Evolutionary conservation across 1,140 invertebrate species (phyloP).

Genomic region (Panulirus ornatus): DNA sequence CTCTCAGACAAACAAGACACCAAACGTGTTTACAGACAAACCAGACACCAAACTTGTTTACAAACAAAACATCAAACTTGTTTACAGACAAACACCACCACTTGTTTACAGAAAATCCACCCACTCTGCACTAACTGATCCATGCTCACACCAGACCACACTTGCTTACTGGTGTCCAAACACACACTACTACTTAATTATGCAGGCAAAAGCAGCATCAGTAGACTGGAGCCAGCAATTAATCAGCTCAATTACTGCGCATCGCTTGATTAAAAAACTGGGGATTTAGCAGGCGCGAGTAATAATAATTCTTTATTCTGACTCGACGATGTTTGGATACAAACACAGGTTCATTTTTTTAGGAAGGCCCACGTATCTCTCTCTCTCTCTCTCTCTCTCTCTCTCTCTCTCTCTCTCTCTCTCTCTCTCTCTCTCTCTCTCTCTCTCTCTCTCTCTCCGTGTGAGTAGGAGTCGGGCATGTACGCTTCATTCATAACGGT

Average conservation of each 20-base stretch:
- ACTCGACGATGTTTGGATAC: not conserved
- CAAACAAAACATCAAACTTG: too few relatives aligned
- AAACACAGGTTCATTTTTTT: not conserved
- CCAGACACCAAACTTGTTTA: too few relatives aligned
- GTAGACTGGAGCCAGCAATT: not conserved
- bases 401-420: not conserved
- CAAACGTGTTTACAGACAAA: too few relatives aligned
- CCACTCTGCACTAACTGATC: not conserved
- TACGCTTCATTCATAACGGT: too few relatives aligned
- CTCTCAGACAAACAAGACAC: too few relatives aligned
- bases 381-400: not conserved
- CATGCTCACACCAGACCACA: not conserved
- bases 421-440: not conserved
- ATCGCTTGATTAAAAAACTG: conserved; percentile 10
- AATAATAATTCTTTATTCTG: not conserved
- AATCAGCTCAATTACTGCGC: not conserved
- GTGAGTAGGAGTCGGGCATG: too few relatives aligned
- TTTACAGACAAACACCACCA: not conserved
- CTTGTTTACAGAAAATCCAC: too few relatives aligned
- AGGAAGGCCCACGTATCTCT: not conserved
- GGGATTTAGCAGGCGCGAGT: not conserved
- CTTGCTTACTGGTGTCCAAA: not conserved
- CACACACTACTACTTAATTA: not conserved
- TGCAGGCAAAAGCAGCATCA: not conserved
- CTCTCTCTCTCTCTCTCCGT: too few relatives aligned